Percentiles rank a stretch among this genome's conserved stretches.
phyloP scores from a whole-genome alignment of 2,113 vertebrate species.

The Enhydra lutris region DNA sequence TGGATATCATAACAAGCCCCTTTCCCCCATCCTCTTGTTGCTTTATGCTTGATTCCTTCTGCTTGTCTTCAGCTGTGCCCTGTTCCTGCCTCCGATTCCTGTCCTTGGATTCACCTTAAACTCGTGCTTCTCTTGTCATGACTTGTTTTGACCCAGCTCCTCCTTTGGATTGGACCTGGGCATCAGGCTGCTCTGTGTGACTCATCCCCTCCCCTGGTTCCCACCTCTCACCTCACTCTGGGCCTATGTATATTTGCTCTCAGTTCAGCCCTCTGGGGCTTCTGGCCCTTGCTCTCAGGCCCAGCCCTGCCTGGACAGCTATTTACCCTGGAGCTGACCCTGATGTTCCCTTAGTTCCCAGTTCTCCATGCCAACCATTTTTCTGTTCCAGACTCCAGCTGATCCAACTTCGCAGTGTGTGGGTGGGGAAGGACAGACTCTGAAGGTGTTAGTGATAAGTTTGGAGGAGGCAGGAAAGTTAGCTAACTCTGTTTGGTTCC shows the following conservation, averaged over 20 bases:
- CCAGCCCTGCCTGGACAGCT: background rate
- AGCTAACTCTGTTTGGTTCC: background rate
- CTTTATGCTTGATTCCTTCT: background rate
- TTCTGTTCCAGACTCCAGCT: background rate
- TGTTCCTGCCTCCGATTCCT: background rate
- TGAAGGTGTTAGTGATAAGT: constrained; percentile 27
- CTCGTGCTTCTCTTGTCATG: background rate
- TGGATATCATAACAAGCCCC: background rate
- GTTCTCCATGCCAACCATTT: background rate
- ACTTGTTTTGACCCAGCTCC: background rate
- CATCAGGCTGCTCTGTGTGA: constrained; percentile 8
- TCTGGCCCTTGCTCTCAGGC: constrained; percentile 18
- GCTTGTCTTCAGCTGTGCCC: background rate
- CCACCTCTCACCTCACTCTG: background rate
- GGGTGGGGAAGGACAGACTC: background rate
- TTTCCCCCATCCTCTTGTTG: background rate
- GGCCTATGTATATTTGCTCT: background rate
- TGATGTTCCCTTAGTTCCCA: constrained; percentile 7
- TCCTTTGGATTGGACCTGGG: constrained; percentile 3
- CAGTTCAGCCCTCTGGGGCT: background rate
- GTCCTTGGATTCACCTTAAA: constrained; percentile 46
- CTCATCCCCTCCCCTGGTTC: constrained; percentile 43
- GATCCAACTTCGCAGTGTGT: background rate
- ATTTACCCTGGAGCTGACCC: constrained; percentile 1
- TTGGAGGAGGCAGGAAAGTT: background rate